Percentiles rank a stretch among this genome's conserved stretches.
phyloP scores from a whole-genome alignment of 2,888 invertebrate species.

The Sthenelais limicola region DNA sequence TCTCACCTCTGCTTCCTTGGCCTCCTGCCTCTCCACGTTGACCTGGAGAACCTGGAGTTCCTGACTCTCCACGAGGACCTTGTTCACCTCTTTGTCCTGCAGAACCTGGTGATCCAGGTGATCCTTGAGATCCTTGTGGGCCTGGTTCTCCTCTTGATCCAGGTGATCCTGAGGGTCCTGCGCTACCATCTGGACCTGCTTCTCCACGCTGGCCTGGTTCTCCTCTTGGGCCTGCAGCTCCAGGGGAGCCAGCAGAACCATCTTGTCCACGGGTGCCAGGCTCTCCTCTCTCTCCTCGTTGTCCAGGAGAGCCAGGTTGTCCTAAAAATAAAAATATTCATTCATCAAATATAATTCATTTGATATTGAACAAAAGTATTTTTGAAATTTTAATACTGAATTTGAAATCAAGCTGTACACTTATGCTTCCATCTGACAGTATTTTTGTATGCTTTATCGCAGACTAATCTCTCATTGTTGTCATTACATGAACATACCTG shows the following conservation, averaged over 20 bases:
- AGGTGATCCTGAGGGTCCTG: constrained; percentile 44
- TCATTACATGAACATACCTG: no score
- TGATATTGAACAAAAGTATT: no score
- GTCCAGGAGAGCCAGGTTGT: constrained; percentile 27
- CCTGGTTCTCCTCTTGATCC: constrained; percentile 45
- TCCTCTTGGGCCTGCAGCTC: constrained; percentile 41
- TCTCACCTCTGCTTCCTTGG: constrained; percentile 39
- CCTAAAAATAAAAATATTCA: constrained; percentile 14
- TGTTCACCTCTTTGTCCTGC: constrained; percentile 12
- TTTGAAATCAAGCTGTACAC: no score
- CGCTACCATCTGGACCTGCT: constrained; percentile 39
- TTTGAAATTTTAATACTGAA: no score
- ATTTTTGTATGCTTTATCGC: no score
- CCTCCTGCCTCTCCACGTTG: constrained; percentile 55
- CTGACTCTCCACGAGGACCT: constrained; percentile 37
- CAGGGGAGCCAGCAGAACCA: constrained; percentile 38
- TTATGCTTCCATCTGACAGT: no score
- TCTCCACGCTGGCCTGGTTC: constrained; percentile 31
- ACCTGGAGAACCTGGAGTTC: constrained; percentile 35
- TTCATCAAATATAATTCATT: neutral
- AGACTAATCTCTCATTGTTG: no score
- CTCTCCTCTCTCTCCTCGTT: constrained; percentile 30
- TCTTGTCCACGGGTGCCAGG: constrained; percentile 31
- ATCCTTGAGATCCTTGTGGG: constrained; percentile 42
- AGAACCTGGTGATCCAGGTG: constrained; percentile 44